A percentile compares a stretch with the other conserved stretches of the same genome.
These are phyloP conservation scores for Orchestia grillus DNA, from an alignment of 1,140 invertebrate species.

Conservation along the genomic window DNA sequence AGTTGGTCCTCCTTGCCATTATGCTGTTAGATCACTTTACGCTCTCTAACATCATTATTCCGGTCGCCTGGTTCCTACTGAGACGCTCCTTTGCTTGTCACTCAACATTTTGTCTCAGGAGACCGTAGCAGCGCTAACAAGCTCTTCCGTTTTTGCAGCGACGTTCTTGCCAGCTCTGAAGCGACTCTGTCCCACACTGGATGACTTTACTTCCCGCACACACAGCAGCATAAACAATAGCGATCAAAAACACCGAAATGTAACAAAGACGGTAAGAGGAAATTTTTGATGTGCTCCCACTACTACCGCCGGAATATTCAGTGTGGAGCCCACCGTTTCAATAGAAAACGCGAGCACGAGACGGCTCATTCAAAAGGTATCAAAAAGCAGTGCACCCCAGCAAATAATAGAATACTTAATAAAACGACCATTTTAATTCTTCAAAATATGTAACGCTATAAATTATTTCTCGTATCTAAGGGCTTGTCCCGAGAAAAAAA, in stretches of 20 bases:
- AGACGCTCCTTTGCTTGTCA: slow-evolving; percentile 24
- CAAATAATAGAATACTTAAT: background rate
- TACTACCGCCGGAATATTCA: background rate
- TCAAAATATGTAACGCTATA: background rate
- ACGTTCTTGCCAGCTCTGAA: background rate
- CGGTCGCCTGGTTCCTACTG: slow-evolving; percentile 33
- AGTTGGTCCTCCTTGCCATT: slow-evolving; percentile 1
- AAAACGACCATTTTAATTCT: background rate
- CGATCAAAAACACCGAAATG: background rate
- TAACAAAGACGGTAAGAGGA: background rate
- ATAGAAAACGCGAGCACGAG: background rate
- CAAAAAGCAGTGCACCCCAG: background rate
- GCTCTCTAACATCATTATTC: slow-evolving; percentile 49
- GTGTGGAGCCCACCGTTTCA: background rate
- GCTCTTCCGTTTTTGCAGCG: background rate
- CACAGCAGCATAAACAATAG: background rate
- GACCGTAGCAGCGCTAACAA: slow-evolving; percentile 18
- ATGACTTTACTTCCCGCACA: background rate
- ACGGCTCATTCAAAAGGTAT: background rate
- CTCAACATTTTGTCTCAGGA: slow-evolving; percentile 26
- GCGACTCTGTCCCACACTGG: background rate
- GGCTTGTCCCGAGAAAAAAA: background rate
- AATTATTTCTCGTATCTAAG: background rate
- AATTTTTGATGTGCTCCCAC: background rate
- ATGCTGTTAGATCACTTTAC: slow-evolving; percentile 52